Evolutionary conservation across 2,888 invertebrate genomes (phyloP).

Genomic region (Phyllotreta cruciferae): DNA sequence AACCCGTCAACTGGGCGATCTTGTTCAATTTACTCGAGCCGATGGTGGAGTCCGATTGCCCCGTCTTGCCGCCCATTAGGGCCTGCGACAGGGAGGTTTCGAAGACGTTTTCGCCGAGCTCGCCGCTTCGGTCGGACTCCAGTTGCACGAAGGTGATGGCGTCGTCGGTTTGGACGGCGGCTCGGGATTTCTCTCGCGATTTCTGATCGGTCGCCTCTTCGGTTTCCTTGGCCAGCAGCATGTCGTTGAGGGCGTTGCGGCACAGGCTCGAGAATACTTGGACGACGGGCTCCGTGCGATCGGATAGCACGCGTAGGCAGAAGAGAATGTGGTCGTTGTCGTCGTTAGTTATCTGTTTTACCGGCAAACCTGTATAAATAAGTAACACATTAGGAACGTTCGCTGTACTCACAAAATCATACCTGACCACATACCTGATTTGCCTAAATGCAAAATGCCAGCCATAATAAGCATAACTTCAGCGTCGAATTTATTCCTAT

Average conservation of each 20-base stretch:
- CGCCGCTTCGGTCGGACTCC: slow-evolving; percentile 64
- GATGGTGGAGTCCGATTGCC: slow-evolving; percentile 39
- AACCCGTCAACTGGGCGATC: slow-evolving; percentile 92
- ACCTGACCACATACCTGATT: slow-evolving; percentile 74
- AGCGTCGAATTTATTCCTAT: slow-evolving; percentile 69
- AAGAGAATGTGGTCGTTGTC: slow-evolving; percentile 88
- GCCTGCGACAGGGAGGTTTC: slow-evolving; percentile 93
- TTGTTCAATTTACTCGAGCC: slow-evolving; percentile 67
- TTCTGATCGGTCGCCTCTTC: slow-evolving; percentile 70
- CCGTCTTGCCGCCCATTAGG: slow-evolving; percentile 70
- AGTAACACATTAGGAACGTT: slow-evolving; percentile 10
- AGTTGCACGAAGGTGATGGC: slow-evolving; percentile 85
- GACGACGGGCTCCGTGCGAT: slow-evolving; percentile 71
- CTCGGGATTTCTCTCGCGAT: slow-evolving; percentile 73
- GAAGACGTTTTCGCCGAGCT: slow-evolving; percentile 81
- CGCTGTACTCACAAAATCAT: background rate
- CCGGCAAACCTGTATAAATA: slow-evolving; percentile 63
- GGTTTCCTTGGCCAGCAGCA: slow-evolving; percentile 81
- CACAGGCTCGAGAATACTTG: slow-evolving; percentile 77
- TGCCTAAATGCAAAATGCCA: slow-evolving; percentile 84
- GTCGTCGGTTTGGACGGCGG: slow-evolving; percentile 82
- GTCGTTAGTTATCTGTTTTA: slow-evolving; percentile 91
- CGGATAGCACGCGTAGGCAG: slow-evolving; percentile 77
- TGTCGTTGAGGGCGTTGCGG: slow-evolving; percentile 79
- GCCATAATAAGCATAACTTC: slow-evolving; percentile 90